Evolutionary conservation across 2,888 invertebrate genomes (phyloP), one percentile per base, ranked within the genome.

Genomic region (Panopea generosa): DNA sequence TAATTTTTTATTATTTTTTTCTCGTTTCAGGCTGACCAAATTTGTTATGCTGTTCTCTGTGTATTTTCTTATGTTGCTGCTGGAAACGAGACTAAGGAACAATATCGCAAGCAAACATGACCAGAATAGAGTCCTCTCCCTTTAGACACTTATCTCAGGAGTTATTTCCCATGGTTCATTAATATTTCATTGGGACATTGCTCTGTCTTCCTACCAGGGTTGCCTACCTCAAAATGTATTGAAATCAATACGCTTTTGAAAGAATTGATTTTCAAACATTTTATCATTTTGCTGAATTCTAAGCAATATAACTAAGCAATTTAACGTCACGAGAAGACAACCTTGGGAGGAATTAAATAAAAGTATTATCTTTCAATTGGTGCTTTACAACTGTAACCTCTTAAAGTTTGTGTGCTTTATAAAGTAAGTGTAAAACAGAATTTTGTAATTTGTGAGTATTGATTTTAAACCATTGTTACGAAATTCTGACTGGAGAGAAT

Each of bases 21-120:
- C 18, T 18, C 57, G 62, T 75, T 57, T 62, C 87, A 99, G 99
- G 98, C 99, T 92, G 98, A 99, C 94, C 98, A 99, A 94, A 99
- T 99, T 91, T 99, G 99, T 94, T 99, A 99, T 94, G 98, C 99
- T 88, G 99, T 99, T 79, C 95, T 99, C 87, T 99, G 99, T 94
- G 98, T 99, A 85, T 99, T 99, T 94, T 99, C 99, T 60, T 99
- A 99, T 94, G 96, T 99, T 92, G 99, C 99, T 77, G 99, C 99
- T 20, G 90, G 89, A 24, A 86, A 87, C 75, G 90, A 90, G 70
- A 84, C 86, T 55, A 83, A 86, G 68, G 85, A 87, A 62, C 86
- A 85, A 70, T 81, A 81, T 62, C 68, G 72, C 52, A 75, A 76
- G 49, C 82, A 77, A 67, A 83, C 81, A 57, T 83, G 77, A 83